Evolutionary conservation across 2,888 invertebrate genomes (phyloP), one percentile per base, ranked within the genome.

Genomic region (Drosophila cracens): DNA sequence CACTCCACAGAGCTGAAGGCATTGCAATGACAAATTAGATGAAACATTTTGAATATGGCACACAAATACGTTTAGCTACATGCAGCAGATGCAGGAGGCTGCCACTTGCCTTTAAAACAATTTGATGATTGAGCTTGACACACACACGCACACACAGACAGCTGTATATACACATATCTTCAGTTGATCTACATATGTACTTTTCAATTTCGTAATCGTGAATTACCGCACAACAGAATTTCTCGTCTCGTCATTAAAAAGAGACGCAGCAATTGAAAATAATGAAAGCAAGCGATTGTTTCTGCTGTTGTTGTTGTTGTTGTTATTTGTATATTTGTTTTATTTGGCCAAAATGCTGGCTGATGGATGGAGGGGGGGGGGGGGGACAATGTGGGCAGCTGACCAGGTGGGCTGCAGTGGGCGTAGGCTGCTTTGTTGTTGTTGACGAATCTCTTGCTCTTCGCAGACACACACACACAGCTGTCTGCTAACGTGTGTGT

Each of bases 191-290:
- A 81, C 68, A 68, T 81, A 72, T 73, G 74, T 79, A 79, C 69
- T 62, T 70, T 63, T 66, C 57, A 63, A 82, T 84, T 89, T 84
- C 89, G 84, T 87, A 84, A 84, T 85, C 76, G 84, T 71, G 74
- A 84, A 87, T 87, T 84, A 84, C 80, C 87, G 74, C 87, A 87
- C 78, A 77, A 53, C 51, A 87, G 87, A 84, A 84, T 87, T 77
- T 72, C 21, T 56, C 64, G 78, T 72, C 81, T 89, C 85, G 89
- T 84, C 87, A 85, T 85, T 79, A 70, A 71, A 58, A 54, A 64
- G 62, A 69, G 70, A 73, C 67, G 64, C 76, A 69, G 56, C 71
- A 68, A 68, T 70, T 70, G 59, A 78, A 65, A 77, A 77, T 77
- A 79, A 81, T 69, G 69, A 79, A 79, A 79, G 78, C 81, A 77